These are phyloP conservation scores for Betta splendens DNA, from an alignment of 2,797 vertebrate species.

Conservation along the genomic window DNA sequence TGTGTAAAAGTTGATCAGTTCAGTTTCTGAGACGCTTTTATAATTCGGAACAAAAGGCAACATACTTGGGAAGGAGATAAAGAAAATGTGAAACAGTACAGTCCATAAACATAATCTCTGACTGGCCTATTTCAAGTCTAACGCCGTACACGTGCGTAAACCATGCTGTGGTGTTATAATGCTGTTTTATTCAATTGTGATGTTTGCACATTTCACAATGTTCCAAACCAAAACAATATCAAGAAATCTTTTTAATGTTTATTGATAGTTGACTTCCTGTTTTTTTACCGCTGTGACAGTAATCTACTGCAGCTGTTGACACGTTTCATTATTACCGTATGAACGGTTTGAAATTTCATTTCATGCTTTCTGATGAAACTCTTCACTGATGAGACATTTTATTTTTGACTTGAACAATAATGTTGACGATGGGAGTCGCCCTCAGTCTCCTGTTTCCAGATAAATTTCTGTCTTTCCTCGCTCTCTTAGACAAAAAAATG, in stretches of 20 bases:
- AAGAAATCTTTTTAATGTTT: constrained; percentile 6
- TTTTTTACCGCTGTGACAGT: constrained; percentile 8
- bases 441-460: neutral
- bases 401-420: constrained; percentile 8
- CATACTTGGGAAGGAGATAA: neutral
- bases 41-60: neutral
- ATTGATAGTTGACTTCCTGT: neutral
- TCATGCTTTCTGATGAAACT: constrained; percentile 12
- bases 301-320: constrained; percentile 10
- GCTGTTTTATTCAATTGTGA: too few relatives aligned
- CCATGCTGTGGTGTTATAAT: too few relatives aligned
- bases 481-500: neutral
- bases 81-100: too few relatives aligned
- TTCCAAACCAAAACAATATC: too few relatives aligned
- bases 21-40: neutral
- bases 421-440: neutral
- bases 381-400: neutral
- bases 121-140: too few relatives aligned
- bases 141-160: too few relatives aligned
- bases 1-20: constrained; percentile 3
- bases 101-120: too few relatives aligned
- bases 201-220: too few relatives aligned
- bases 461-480: neutral
- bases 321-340: too few relatives aligned
- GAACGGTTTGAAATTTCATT: constrained; percentile 20